Evolutionary conservation across 2,888 invertebrate genomes (phyloP).

Genomic region (Minunthozetes semirufus): DNA sequence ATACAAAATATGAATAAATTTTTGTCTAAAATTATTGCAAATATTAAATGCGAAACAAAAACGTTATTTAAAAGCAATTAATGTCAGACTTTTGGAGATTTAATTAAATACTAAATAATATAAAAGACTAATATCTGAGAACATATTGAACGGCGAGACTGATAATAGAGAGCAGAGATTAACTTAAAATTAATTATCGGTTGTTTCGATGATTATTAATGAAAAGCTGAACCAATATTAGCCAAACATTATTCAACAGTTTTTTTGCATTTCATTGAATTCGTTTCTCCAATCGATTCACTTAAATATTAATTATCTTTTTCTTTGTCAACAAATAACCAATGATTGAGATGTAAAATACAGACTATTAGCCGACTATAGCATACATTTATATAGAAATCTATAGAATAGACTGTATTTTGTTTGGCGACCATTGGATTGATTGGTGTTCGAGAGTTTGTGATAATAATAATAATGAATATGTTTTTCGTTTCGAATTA

Average conservation of each 20-base stretch:
- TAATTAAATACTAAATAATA: too few species aligned
- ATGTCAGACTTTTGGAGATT: too few species aligned
- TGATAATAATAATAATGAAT: neutral
- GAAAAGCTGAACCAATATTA: too few species aligned
- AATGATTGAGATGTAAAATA: conserved; percentile 16
- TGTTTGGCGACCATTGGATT: conserved; percentile 11
- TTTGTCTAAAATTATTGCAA: too few species aligned
- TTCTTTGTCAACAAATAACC: conserved; percentile 19
- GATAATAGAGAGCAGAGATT: conserved; percentile 6
- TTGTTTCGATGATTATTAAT: conserved; percentile 13
- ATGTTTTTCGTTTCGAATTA: conserved; percentile 12
- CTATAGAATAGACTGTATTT: neutral
- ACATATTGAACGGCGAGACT: neutral
- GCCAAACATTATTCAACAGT: conserved; percentile 1
- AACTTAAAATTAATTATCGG: conserved; percentile 6
- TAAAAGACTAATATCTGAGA: neutral
- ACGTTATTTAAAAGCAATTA: too few species aligned
- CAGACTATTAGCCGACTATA: neutral
- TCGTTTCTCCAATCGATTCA: neutral
- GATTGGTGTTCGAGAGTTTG: neutral
- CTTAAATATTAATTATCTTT: neutral
- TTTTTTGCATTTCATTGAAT: neutral
- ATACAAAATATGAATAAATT: too few species aligned
- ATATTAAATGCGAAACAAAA: too few species aligned
- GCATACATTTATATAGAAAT: too few species aligned